Evolutionary conservation across 2,797 vertebrate species (phyloP).

Genomic region (Leptatherina wallacei): DNA sequence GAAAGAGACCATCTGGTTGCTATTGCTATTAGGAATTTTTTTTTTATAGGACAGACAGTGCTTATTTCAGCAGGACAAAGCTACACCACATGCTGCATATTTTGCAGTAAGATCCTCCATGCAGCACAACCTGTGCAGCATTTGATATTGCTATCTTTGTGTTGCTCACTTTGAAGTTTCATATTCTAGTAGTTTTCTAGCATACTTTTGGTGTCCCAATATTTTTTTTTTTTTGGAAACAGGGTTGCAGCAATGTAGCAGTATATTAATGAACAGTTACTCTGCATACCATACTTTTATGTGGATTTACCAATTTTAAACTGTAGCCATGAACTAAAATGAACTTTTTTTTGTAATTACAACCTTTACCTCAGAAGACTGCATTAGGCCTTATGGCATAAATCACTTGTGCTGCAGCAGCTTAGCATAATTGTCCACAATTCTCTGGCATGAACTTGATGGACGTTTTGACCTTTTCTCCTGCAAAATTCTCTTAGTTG

Average conservation of each 20-base stretch:
- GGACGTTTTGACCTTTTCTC: conserved; percentile 2
- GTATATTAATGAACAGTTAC: background rate
- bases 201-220: background rate
- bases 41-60: background rate
- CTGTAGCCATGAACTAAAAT: background rate
- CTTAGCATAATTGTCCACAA: conserved; percentile 3
- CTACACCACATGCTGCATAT: background rate
- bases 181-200: background rate
- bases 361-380: background rate
- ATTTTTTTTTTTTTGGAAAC: background rate
- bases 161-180: background rate
- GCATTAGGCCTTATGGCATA: background rate
- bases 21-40: background rate
- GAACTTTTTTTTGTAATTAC: background rate
- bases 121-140: background rate
- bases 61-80: background rate
- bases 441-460: conserved; percentile 1
- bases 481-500: background rate
- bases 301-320: background rate
- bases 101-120: background rate
- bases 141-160: background rate
- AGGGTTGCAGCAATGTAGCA: background rate
- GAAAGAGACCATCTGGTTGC: background rate
- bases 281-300: background rate
- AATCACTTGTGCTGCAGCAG: background rate